Evolutionary conservation across 2,113 vertebrate genomes (phyloP).

Genomic region (Paradoxurus hermaphroditus): DNA sequence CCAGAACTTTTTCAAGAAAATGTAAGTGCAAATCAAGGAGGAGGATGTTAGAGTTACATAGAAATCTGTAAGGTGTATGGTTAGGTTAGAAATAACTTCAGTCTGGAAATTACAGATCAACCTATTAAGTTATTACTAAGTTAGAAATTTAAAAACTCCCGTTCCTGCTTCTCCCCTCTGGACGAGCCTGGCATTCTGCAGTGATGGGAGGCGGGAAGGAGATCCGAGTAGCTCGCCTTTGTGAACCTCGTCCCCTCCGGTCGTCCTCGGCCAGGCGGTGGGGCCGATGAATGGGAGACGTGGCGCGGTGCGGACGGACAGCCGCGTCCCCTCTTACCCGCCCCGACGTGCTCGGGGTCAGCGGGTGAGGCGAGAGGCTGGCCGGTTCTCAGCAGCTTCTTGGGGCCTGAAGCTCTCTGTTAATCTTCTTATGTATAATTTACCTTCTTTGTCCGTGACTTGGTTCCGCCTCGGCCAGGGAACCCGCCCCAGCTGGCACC

Average conservation of each 20-base stretch:
- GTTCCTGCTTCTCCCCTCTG: background rate
- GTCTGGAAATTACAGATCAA: background rate
- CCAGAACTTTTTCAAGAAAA: slow-evolving; percentile 95
- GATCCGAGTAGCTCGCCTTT: background rate
- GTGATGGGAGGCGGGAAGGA: background rate
- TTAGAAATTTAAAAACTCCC: background rate
- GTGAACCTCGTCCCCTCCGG: background rate
- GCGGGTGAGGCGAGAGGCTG: background rate
- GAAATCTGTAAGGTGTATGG: background rate
- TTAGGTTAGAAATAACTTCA: background rate
- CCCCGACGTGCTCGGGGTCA: background rate
- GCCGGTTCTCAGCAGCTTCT: background rate
- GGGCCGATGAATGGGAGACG: background rate
- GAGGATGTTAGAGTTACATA: background rate
- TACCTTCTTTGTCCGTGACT: background rate
- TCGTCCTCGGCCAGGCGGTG: background rate
- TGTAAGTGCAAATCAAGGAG: slow-evolving; percentile 83
- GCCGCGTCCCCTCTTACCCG: background rate
- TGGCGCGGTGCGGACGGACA: background rate
- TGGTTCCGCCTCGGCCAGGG: background rate
- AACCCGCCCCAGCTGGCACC: background rate
- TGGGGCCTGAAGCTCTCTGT: background rate
- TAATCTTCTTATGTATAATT: background rate
- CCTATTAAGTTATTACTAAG: background rate
- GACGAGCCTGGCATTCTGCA: background rate